Base-by-base conservation (phyloP, 1,140 invertebrate genomes). In the Aphidius ervi region DNA sequence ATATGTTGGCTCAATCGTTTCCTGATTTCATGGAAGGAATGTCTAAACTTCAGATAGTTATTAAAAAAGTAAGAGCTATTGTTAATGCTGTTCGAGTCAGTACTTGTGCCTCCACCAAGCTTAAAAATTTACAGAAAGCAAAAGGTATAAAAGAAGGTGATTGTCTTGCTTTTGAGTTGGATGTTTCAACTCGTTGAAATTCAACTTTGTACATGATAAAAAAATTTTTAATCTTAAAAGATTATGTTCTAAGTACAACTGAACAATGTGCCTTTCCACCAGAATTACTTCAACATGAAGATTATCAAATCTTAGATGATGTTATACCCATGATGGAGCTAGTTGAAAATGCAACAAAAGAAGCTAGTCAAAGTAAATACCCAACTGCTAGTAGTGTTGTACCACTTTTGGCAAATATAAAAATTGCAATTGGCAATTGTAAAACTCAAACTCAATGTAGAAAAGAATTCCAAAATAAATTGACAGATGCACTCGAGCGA, bases 141-240 rank as follows among this genome's bases (percentile, higher is more conserved):
- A 52, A 60, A 31, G 63, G 63, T 2, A 64, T 64, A 59, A 57
- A 64, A 2, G 64, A 61, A 23, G 62, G 61, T 16, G 60, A 54
- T n/a, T 42, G 53, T 16, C 56, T 63, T 41, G 43, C 56, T 20
- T 64, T 65, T 54, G 58, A 56, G 52, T 63, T 63, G 54, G 59
- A 61, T 43, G 63, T 65, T 23, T 9, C 61, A 58, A 68, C 63
- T 0, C 42, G 67, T 9, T 68, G 63, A 63, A 65, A 62, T 10
- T 65, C 65, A 0, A 49, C 58, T n/a, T 76, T 67, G 57, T 72
- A 77, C 58, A 77, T 77, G 75, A 63, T 75, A 1, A 46, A 70
- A 62, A 56, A 74, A 61, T 79, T 79, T 70, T 49, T 75, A 7
- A 67, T 72, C 42, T 43, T 76, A 9, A 56, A 66, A 39, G 68